Evolutionary conservation across 2,888 invertebrate species (phyloP).

Genomic region (Bellardia bayeri): DNA sequence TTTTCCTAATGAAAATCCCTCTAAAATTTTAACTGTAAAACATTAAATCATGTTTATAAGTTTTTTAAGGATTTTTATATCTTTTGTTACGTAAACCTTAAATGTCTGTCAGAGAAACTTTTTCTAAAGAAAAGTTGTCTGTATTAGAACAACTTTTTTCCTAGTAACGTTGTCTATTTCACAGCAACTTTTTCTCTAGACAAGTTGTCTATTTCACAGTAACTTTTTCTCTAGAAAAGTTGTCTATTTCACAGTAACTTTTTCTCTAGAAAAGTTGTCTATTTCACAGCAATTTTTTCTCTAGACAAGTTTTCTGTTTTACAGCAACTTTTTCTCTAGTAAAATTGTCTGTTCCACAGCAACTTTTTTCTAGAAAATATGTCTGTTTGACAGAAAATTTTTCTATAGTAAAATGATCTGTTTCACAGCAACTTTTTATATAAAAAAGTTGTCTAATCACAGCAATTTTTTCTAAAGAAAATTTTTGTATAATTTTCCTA

Average conservation of each 20-base stretch:
- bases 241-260: neutral
- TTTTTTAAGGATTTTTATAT: neutral
- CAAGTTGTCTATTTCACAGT: neutral
- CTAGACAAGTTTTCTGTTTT: neutral
- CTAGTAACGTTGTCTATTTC: neutral
- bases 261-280: neutral
- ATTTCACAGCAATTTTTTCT: neutral
- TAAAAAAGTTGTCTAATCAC: neutral
- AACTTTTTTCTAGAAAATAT: constrained; percentile 24
- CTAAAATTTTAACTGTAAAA: neutral
- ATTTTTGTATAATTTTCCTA: neutral
- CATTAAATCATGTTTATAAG: constrained; percentile 25
- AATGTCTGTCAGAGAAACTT: neutral
- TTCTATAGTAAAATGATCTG: too few relatives aligned
- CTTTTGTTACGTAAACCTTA: constrained; percentile 27
- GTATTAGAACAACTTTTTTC: neutral
- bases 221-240: constrained; percentile 7
- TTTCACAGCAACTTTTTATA: neutral
- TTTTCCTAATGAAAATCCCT: neutral
- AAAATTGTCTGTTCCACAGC: neutral
- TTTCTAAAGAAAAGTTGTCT: constrained; percentile 17
- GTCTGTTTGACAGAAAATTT: neutral
- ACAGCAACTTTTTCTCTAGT: neutral
- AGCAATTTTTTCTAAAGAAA: neutral
- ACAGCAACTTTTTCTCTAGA: constrained; percentile 22